Base-by-base conservation (phyloP, 1,140 invertebrate species). In the Venturia canescens region DNA sequence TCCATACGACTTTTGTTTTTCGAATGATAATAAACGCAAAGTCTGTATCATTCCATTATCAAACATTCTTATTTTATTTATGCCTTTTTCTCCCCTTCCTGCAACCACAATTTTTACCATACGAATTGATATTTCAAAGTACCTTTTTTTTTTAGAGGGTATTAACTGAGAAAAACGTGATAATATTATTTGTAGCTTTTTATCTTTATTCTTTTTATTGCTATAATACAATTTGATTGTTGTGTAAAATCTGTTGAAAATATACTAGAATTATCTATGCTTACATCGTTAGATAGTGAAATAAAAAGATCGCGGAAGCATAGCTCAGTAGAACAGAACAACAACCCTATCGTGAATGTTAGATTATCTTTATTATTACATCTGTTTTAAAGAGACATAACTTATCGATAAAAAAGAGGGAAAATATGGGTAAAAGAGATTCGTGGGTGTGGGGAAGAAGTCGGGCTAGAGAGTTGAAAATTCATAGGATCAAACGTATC, bases 351-450 rank as follows among this genome's bases (percentile, higher is more conserved):
- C 83, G 84, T 89, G 83, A 88, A 91, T 90, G 88, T 90, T 91
- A 91, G 89, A 90, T 89, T 88, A 90, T 90, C 85, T 91, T 91
- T 90, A 90, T 91, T 90, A 90, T 90, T 91, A 91, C 89, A 91
- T 91, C 86, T 86, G 89, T 88, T 90, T 86, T 87, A 4, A 90
- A 87, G 88, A 89, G 88, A 91, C 87, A 91, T 91, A 91, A 90
- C 88, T 91, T 90, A 87, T 85, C 87, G 87, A 90, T 91, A 90
- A 89, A 89, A 91, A 71, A 71, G 21, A 71, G 16, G 34, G 34
- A 53, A 86, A 67, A 87, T 86, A 84, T 86, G 83, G 85, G 21
- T 63, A 21, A 21, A 53, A 34, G 34, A 26, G 60, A 11, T 63
- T 63, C 60, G 60, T 21, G 71, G 48, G 27, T 23, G 86, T 87